These are phyloP conservation scores for Rhabdophis nuchalis DNA, from an alignment of 2,797 vertebrate species.

Conservation along the genomic window DNA sequence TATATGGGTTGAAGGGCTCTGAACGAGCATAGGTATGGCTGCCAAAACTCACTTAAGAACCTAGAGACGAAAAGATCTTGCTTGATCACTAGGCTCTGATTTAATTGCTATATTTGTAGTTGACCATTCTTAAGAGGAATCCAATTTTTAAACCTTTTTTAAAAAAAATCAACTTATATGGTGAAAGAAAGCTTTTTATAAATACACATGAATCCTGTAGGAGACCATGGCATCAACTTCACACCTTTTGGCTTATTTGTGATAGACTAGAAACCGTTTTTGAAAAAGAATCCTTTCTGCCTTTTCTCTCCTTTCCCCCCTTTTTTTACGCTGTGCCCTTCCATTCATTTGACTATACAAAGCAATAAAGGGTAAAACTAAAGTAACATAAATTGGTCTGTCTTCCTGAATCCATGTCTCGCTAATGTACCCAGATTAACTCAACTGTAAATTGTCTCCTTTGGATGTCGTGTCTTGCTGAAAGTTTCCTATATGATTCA, in stretches of 20 bases:
- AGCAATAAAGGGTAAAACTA: slow-evolving; percentile 84
- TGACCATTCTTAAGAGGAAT: slow-evolving; percentile 38
- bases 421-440: slow-evolving; percentile 99
- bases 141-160: slow-evolving; percentile 54
- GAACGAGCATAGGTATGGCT: background rate
- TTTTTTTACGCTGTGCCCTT: slow-evolving; percentile 76
- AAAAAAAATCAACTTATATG: slow-evolving; percentile 40
- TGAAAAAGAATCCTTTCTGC: slow-evolving; percentile 83
- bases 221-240: slow-evolving; percentile 61
- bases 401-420: slow-evolving; percentile 93
- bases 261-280: slow-evolving; percentile 76
- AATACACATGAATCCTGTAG: slow-evolving; percentile 61
- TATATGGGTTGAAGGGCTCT: background rate
- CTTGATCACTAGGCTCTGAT: background rate
- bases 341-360: slow-evolving; percentile 88
- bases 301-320: slow-evolving; percentile 34
- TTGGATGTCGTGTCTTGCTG: slow-evolving; percentile 95
- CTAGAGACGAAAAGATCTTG: background rate
- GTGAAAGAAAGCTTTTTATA: slow-evolving; percentile 57
- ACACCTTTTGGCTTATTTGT: slow-evolving; percentile 73
- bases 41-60: background rate
- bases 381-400: slow-evolving; percentile 97
- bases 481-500: slow-evolving; percentile 99
- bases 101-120: slow-evolving; percentile 37
- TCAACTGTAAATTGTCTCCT: slow-evolving; percentile 99